Base-by-base conservation (phyloP, 35 echinoderm and acorn worm genomes). In the Apostichopus californicus region DNA sequence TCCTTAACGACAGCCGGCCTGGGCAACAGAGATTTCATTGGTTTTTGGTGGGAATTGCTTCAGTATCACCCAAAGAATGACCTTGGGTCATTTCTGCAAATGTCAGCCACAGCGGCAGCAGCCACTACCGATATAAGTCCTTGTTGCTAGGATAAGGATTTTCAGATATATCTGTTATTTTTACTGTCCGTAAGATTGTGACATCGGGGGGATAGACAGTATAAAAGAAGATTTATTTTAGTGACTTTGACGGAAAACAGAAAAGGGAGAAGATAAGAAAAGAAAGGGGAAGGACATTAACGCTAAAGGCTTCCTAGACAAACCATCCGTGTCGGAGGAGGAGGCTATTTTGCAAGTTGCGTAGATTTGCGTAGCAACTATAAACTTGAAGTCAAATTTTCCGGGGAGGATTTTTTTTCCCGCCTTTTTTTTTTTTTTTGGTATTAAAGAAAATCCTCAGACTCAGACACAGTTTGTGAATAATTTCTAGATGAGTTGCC, bases 11-110 rank as follows among this genome's bases (percentile, higher is more conserved):
- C 80, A 83, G 8, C 34, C 12, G 5, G 52, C 80, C 80, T 17
- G 80, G 55, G 80, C 80, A 83, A 83, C 80, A 83, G 8, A 18
- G 53, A 34, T 83, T 83, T 83, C 80, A 83, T 83, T 83, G 80
- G 80, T 56, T 83, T 46, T 83, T 25, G 53, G 25, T 17, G 55
- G 80, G 80, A 53, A 53, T 55, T 56, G 25, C 24, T 34, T 55
- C 3, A 83, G 55, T 83, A 34, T 34, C 18, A n/a, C 10, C 80
- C 46, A 5, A 15, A 83, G 13, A 83, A 13, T 83, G 80, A 83
- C 80, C 80, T 83, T 83, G 80, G 80, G 80, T 83, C 80, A 83
- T 46, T 56, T 55, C 17, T 6, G 80, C 64, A 11, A 68, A 68
- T 68, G 64, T 68, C 64, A 18, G 34, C 34, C 34, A 46, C 34